Evolutionary conservation across 1,140 invertebrate species (phyloP).

Genomic region (Paraescarpia echinospica): DNA sequence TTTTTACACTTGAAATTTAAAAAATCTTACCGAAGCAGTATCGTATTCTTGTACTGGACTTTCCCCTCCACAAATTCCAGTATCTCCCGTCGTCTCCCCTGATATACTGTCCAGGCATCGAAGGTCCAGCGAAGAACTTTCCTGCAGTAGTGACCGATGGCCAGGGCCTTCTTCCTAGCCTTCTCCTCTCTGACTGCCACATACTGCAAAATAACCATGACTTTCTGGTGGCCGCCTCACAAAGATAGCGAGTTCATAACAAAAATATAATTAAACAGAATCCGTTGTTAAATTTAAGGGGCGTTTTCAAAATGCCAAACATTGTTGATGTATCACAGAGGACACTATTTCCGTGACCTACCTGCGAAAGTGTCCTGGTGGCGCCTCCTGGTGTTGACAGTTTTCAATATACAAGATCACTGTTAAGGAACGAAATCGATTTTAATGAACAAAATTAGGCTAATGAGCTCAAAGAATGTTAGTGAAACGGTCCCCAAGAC

Average conservation of each 20-base stretch:
- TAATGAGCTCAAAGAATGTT: too few relatives aligned
- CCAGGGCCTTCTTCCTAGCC: neutral
- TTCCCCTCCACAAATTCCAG: neutral
- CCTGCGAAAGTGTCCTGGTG: too few relatives aligned
- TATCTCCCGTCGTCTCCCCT: neutral
- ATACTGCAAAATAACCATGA: slow-evolving; percentile 11
- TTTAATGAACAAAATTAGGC: too few relatives aligned
- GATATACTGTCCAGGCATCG: neutral
- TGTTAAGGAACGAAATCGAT: too few relatives aligned
- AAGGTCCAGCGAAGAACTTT: neutral
- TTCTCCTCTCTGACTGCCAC: neutral
- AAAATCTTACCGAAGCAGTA: neutral
- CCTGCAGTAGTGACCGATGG: neutral
- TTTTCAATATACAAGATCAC: too few relatives aligned
- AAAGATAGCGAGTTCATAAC: neutral
- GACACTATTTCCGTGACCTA: too few relatives aligned
- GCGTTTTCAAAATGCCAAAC: too few relatives aligned
- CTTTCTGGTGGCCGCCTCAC: neutral
- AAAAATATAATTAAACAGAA: neutral
- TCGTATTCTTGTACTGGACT: neutral
- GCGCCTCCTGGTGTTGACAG: too few relatives aligned
- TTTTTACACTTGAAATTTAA: too few relatives aligned
- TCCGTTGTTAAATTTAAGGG: too few relatives aligned
- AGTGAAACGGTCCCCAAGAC: too few relatives aligned
- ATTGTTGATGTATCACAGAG: too few relatives aligned